A percentile compares a stretch with the other conserved stretches of the same genome.
These are phyloP conservation scores for Heliconius hermathena DNA, from an alignment of 1,140 invertebrate species.

Conservation along the genomic window DNA sequence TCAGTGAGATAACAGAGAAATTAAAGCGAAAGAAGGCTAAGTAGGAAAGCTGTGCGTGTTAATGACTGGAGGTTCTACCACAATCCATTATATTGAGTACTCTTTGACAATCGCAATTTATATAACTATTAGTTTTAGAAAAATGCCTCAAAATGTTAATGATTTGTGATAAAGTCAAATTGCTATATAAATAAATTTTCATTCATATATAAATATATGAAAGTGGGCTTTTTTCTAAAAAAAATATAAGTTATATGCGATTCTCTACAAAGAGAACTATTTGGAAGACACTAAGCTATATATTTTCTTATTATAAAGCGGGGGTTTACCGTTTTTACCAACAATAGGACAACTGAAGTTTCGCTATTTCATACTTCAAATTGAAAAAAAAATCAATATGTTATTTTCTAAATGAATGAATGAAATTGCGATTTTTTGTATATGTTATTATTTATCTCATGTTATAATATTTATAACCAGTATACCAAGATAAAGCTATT, in stretches of 20 bases:
- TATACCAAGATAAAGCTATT: slow-evolving; percentile 42
- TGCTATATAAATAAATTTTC: not conserved
- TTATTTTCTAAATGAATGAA: slow-evolving; percentile 14
- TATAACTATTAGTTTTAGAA: not conserved
- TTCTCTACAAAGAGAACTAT: slow-evolving; percentile 11
- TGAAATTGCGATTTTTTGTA: not conserved
- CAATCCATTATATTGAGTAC: slow-evolving; percentile 7
- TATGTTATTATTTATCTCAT: slow-evolving; percentile 10
- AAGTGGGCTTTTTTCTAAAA: not conserved
- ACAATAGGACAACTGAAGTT: slow-evolving; percentile 11
- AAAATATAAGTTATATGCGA: not conserved
- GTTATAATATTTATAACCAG: slow-evolving; percentile 26
- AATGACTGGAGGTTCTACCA: slow-evolving; percentile 62
- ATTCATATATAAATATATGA: not conserved
- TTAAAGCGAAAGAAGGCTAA: slow-evolving; percentile 58
- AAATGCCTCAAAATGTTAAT: not conserved
- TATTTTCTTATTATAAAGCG: slow-evolving; percentile 36
- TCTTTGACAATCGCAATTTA: slow-evolving; percentile 1
- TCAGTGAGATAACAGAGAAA: slow-evolving; percentile 37
- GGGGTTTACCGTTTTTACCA: slow-evolving; percentile 23
- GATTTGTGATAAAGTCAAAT: not conserved
- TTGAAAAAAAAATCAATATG: slow-evolving; percentile 11
- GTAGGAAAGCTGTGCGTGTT: slow-evolving; percentile 55
- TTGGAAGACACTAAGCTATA: slow-evolving; percentile 35
- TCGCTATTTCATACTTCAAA: slow-evolving; percentile 28